These are phyloP conservation scores for Pollenia amentaria DNA, from an alignment of 2,888 invertebrate genomes.

Conservation along the genomic window DNA sequence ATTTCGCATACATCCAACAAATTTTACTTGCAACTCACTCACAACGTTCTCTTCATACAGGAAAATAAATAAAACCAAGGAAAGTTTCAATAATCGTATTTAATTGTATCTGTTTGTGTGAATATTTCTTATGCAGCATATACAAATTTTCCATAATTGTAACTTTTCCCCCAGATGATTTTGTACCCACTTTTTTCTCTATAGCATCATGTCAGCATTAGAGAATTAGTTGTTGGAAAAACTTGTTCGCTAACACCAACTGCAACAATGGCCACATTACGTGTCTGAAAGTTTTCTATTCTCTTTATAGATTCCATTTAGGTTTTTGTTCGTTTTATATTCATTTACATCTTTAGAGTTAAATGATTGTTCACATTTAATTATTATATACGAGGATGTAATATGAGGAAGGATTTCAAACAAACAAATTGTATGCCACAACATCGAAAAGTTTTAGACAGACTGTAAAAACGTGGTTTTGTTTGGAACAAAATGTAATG, in stretches of 20 bases:
- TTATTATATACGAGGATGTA: conserved; percentile 67
- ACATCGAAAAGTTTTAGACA: conserved; percentile 60
- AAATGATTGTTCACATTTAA: conserved; percentile 73
- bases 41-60: conserved; percentile 1
- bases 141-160: conserved; percentile 68
- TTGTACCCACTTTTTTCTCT: background rate
- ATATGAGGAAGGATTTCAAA: conserved; percentile 61
- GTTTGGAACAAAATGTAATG: no score
- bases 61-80: conserved; percentile 39
- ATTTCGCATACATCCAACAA: conserved; percentile 43
- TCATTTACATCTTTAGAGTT: conserved; percentile 41
- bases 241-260: conserved; percentile 56
- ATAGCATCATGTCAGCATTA: conserved; percentile 18
- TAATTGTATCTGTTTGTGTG: background rate
- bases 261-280: conserved; percentile 61
- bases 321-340: background rate
- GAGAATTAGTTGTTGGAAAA: conserved; percentile 43
- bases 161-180: conserved; percentile 61
- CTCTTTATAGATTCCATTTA: conserved; percentile 16
- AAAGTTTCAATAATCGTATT: conserved; percentile 57
- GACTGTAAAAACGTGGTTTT: conserved; percentile 47
- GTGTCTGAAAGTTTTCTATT: conserved; percentile 72
- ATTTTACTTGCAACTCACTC: background rate
- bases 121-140: background rate
- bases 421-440: conserved; percentile 72